Evolutionary conservation across 2,797 vertebrate genomes (phyloP).

Genomic region (Masticophis lateralis): DNA sequence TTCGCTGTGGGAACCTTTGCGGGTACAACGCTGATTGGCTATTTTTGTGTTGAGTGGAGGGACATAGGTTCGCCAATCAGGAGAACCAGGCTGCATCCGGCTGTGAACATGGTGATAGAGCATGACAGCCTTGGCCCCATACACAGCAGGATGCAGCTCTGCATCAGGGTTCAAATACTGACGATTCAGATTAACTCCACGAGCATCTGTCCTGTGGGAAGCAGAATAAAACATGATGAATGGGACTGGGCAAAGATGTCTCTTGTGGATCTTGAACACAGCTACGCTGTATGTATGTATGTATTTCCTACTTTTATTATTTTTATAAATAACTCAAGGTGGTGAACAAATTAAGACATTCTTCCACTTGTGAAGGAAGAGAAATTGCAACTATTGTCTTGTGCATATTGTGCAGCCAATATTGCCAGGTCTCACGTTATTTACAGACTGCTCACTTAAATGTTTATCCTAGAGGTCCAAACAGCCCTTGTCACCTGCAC

Average conservation of each 20-base stretch:
- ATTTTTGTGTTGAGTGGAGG: slow-evolving; percentile 60
- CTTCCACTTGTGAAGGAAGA: not conserved
- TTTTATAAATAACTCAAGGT: not conserved
- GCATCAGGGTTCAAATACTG: slow-evolving; percentile 91
- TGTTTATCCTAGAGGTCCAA: accelerated
- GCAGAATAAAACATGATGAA: not conserved
- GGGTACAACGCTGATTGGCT: slow-evolving; percentile 67
- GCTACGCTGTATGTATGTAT: no score
- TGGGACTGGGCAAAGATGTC: not conserved
- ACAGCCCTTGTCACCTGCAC: not conserved
- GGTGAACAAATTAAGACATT: not conserved
- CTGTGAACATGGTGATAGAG: slow-evolving; percentile 92
- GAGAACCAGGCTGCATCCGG: slow-evolving; percentile 61
- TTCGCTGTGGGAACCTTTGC: not conserved
- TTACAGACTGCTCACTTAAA: accelerated
- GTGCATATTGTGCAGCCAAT: not conserved
- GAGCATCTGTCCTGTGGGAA: slow-evolving; percentile 85
- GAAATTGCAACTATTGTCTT: accelerated
- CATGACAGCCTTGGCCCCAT: slow-evolving; percentile 86
- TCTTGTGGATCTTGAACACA: not conserved
- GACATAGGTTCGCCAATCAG: slow-evolving; percentile 59
- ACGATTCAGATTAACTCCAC: slow-evolving; percentile 93
- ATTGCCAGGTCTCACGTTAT: not conserved
- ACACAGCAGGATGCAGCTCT: slow-evolving; percentile 90
- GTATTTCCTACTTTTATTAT: not conserved